Conservation (phyloP, 1,140 invertebrate genomes). For the Contarinia nasturtii region DNA sequence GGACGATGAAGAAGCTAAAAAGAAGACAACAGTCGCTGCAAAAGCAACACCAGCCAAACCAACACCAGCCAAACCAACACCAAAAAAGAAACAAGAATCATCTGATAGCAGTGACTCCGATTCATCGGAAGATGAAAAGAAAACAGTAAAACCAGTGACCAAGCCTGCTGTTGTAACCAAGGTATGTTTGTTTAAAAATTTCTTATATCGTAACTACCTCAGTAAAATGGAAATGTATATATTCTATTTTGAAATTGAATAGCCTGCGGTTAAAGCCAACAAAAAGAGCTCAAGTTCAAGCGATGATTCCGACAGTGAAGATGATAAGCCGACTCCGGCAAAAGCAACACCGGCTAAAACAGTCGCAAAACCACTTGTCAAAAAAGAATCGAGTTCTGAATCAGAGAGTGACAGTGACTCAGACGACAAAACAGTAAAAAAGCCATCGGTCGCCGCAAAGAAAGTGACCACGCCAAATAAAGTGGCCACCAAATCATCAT, state of each 20-base stretch:
- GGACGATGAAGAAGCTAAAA: conserved; percentile 10
- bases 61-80: conserved; percentile 7
- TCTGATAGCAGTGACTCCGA: conserved; percentile 4
- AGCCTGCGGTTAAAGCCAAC: no score
- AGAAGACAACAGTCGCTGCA: conserved; percentile 3
- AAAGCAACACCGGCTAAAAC: conserved; percentile 1
- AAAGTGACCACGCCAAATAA: not conserved
- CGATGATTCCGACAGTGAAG: conserved; percentile 3
- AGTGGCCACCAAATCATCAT: conserved; percentile 6
- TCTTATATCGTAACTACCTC: no score
- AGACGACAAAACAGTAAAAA: conserved; percentile 8
- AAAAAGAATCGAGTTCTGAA: conserved; percentile 7
- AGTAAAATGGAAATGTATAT: no score
- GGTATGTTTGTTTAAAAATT: not conserved
- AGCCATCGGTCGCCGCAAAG: conserved; percentile 1
- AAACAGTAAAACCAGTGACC: not conserved
- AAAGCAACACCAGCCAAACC: conserved; percentile 8
- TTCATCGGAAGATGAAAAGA: conserved; percentile 1
- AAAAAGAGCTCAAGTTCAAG: not conserved
- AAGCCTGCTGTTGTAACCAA: conserved; percentile 1
- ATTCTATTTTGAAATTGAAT: not conserved
- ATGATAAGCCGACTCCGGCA: not conserved
- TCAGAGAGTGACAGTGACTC: conserved; percentile 6
- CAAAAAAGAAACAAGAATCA: conserved; percentile 14
- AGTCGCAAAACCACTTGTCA: conserved; percentile 5